Evolutionary conservation across 2,888 invertebrate genomes (phyloP), one percentile per base, ranked within the genome.

Genomic region (Mesorhabditis spiculigera): DNA sequence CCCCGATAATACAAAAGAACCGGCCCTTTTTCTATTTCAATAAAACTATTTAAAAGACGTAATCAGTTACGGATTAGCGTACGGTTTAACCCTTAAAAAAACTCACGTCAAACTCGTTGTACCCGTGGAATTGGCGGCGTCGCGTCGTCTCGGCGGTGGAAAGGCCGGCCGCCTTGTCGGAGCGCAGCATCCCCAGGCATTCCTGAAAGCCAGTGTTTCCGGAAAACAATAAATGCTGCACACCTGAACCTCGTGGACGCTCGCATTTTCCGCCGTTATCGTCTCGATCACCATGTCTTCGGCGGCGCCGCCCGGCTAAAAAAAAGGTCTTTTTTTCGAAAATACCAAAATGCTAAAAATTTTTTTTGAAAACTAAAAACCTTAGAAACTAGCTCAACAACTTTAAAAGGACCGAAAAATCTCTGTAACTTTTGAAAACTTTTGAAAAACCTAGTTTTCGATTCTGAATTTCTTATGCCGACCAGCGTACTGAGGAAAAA

Each of bases 61-160:
- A 28, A 28, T 28, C 28, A 1, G 28, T 28, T 28, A 28, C 28
- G 28, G 28, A 28, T 28, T 28, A 28, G 28, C 28, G 28, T 28
- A 28, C 28, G 28, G 28, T 28, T 1, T 1, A 28, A 28, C 28
- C 28, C 1, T 28, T 28, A 28, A 28, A 28, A 28, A 28, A 28
- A 28, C 28, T 28, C 28, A 28, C 28, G 75, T 92, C 91, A 87
- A 98, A 92, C 89, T 98, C 97, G 89, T 98, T 98, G 86, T 91
- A 91, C 13, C 97, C 98, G 78, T 93, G 91, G 67, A 78, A 81
- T 64, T 76, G 71, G 16, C 83, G 72, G 8, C 85, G 65, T 10
- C 81, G 64, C 3, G 72, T 63, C n/a, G 80, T 83, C 69, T 85
- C 85, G 13, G 79, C 82, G 1, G 79, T 71, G 6, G 81, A 75